A percentile compares a stretch with the other conserved stretches of the same genome.
Evolutionary conservation across 2,888 invertebrate genomes (phyloP).

Genomic region (Clepsis dumicolana): DNA sequence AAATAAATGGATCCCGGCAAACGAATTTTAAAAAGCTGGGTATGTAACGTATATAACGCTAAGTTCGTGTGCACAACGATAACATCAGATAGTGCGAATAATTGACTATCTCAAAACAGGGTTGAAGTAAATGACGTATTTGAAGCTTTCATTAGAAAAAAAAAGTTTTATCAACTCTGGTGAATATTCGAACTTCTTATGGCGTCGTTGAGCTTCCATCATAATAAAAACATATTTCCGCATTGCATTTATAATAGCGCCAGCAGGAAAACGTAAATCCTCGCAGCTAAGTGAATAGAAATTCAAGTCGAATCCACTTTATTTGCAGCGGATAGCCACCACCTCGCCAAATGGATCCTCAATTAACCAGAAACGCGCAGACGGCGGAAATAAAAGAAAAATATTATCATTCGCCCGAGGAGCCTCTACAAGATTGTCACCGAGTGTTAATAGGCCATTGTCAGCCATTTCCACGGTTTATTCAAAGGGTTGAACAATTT

Average conservation of each 20-base stretch:
- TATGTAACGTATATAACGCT: not conserved
- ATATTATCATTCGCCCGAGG: constrained; percentile 73
- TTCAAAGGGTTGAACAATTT: constrained; percentile 77
- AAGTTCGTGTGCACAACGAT: not conserved
- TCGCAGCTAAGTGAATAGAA: constrained; percentile 26
- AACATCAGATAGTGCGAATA: too few species aligned
- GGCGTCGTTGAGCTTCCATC: not conserved
- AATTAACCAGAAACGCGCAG: constrained; percentile 67
- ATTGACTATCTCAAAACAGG: too few species aligned
- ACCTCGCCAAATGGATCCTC: constrained; percentile 66
- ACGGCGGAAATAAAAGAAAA: constrained; percentile 77
- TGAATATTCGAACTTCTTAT: not conserved
- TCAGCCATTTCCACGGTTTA: constrained; percentile 74
- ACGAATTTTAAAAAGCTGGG: not conserved
- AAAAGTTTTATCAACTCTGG: not conserved
- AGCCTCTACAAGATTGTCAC: constrained; percentile 75
- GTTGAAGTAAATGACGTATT: too few species aligned
- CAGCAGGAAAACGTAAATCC: constrained; percentile 19
- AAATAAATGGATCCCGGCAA: constrained; percentile 9
- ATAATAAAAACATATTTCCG: not conserved
- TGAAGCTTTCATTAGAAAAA: not conserved
- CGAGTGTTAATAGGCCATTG: constrained; percentile 79
- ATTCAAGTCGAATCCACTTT: constrained; percentile 29
- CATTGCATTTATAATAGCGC: constrained; percentile 14
- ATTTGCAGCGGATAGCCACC: constrained; percentile 48